A percentile compares a stretch with the other conserved stretches of the same genome.
phyloP scores from a whole-genome alignment of 2,888 invertebrate genomes.

The Trichogramma dendrolimi region DNA sequence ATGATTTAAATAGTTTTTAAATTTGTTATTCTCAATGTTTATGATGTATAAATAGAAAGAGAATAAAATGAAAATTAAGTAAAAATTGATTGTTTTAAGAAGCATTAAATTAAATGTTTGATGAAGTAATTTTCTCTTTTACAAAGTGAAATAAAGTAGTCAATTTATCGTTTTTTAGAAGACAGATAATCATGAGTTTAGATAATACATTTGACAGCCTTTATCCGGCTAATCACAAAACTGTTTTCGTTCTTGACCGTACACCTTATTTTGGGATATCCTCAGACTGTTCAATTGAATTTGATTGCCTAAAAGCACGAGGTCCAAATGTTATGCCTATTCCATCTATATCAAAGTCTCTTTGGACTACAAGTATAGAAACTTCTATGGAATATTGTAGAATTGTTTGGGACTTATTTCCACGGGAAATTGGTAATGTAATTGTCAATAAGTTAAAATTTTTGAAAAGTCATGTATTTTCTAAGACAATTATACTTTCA shows the following conservation, averaged over 20 bases:
- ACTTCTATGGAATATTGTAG: slow-evolving; percentile 93
- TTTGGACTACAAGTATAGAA: slow-evolving; percentile 97
- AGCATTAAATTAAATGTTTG: not conserved
- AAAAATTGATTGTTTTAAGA: not conserved
- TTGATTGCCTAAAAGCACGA: slow-evolving; percentile 60
- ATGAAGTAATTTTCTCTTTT: not conserved
- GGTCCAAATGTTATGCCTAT: slow-evolving; percentile 71
- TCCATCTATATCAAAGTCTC: slow-evolving; percentile 81
- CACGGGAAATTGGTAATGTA: slow-evolving; percentile 73
- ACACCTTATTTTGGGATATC: slow-evolving; percentile 86
- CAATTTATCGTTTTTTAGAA: not conserved
- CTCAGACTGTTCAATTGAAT: slow-evolving; percentile 76
- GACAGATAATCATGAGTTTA: no score
- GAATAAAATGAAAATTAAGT: not conserved
- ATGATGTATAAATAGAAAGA: not conserved
- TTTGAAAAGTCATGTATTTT: slow-evolving; percentile 9
- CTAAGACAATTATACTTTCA: slow-evolving; percentile 39
- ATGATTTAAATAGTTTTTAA: not conserved
- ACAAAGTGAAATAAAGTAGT: not conserved
- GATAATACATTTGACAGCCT: no score
- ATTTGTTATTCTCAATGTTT: not conserved
- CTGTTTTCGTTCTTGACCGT: slow-evolving; percentile 91
- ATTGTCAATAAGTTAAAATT: slow-evolving; percentile 6
- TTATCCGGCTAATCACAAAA: slow-evolving; percentile 83
- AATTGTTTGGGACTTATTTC: slow-evolving; percentile 96